A percentile compares a stretch with the other conserved stretches of the same genome.
phyloP scores from a whole-genome alignment of 2,797 vertebrate species.

The Pagetopsis macropterus region DNA sequence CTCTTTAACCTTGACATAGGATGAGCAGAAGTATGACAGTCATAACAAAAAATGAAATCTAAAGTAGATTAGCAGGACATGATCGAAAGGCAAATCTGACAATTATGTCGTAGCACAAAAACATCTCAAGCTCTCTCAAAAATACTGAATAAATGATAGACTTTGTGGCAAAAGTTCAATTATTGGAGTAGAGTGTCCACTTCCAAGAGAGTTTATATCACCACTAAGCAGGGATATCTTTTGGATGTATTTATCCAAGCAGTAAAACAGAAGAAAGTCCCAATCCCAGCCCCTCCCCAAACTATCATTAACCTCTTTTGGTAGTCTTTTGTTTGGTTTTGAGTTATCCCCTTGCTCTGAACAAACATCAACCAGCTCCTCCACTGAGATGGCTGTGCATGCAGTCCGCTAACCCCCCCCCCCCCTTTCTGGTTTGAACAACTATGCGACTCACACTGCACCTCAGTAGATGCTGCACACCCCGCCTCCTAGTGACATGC shows the following conservation, averaged over 20 bases:
- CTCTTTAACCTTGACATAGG: background rate
- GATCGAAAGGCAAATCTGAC: constrained; percentile 18
- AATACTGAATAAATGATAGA: background rate
- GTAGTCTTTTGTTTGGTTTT: constrained; percentile 16
- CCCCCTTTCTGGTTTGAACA: constrained; percentile 50
- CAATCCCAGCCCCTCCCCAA: constrained; percentile 36
- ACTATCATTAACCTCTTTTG: constrained; percentile 52
- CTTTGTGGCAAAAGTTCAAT: background rate
- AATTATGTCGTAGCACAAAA: background rate
- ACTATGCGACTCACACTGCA: constrained; percentile 79
- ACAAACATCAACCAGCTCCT: constrained; percentile 63
- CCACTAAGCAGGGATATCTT: constrained; percentile 7
- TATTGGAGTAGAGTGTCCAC: constrained; percentile 12
- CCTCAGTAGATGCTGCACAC: constrained; percentile 77
- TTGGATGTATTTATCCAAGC: constrained; percentile 20
- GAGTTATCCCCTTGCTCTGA: constrained; percentile 39
- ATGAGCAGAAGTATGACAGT: background rate
- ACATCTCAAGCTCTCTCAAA: constrained; percentile 1
- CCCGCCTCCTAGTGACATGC: constrained; percentile 51
- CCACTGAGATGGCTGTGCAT: constrained; percentile 79
- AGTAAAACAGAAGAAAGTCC: constrained; percentile 63
- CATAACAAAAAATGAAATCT: background rate
- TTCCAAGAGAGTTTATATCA: constrained; percentile 1
- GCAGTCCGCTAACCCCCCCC: constrained; percentile 60
- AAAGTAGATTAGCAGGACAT: background rate